Percentiles rank a stretch among this genome's conserved stretches.
phyloP scores from a whole-genome alignment of 2,888 invertebrate species.

The Oscheius sp. region DNA sequence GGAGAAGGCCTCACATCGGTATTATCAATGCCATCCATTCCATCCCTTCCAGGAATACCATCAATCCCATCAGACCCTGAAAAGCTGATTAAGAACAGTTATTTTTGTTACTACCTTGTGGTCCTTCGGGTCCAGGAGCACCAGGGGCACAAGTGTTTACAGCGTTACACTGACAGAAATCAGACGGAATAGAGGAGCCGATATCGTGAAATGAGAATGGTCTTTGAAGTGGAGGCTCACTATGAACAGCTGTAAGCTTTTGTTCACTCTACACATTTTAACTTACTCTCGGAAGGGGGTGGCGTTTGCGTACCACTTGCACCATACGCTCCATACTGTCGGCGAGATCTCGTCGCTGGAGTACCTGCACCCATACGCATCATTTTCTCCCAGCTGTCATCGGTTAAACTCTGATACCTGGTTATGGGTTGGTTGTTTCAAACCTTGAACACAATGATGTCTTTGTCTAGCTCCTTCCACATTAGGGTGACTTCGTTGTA shows the following conservation, averaged over 20 bases:
- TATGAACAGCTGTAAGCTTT: neutral
- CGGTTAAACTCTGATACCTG: slow-evolving; percentile 25
- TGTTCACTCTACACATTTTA: neutral
- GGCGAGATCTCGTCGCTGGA: slow-evolving; percentile 9
- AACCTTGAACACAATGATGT: slow-evolving; percentile 34
- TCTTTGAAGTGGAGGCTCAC: neutral
- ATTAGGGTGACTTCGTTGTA: slow-evolving; percentile 19
- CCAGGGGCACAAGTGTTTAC: slow-evolving; percentile 29
- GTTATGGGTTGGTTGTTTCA: neutral
- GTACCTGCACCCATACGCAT: slow-evolving; percentile 30
- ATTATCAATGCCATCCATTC: slow-evolving; percentile 22
- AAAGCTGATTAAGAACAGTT: neutral
- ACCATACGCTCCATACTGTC: slow-evolving; percentile 23
- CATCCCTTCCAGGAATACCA: slow-evolving; percentile 33
- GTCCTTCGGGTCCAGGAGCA: slow-evolving; percentile 28
- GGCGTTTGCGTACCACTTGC: slow-evolving; percentile 2
- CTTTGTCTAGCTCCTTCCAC: slow-evolving; percentile 34
- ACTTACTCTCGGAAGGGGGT: neutral
- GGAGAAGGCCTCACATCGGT: slow-evolving; percentile 4
- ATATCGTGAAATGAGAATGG: neutral
- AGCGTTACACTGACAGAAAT: slow-evolving; percentile 12
- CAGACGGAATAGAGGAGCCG: neutral
- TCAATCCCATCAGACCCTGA: slow-evolving; percentile 19
- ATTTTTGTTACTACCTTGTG: slow-evolving; percentile 1
- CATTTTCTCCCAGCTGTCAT: slow-evolving; percentile 35